Evolutionary conservation across 2,888 invertebrate genomes (phyloP), one percentile per base, ranked within the genome.

Genomic region (Yponomeuta sedellus): DNA sequence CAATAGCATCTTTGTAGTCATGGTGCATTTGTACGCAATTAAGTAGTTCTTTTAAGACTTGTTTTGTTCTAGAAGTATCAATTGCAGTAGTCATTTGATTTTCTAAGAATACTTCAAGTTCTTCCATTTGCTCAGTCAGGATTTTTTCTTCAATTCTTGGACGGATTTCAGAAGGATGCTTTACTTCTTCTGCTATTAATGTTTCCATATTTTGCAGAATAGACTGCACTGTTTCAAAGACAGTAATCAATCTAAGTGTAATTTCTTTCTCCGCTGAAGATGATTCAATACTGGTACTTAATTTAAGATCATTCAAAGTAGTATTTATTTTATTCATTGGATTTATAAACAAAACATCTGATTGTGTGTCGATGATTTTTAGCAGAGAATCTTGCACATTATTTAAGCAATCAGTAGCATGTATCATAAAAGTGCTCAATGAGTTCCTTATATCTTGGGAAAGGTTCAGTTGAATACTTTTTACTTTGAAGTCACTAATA

Each of bases 1-100:
- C 82, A 10, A 69, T 71, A 1, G 84, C 81, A 68, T 82, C 77
- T 75, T 81, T 83, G 66, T 78, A 84, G 61, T 82, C 79, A 67
- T 80, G 72, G 71, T 88, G 82, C 70, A 81, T 81, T 52, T 76
- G 73, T 64, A 88, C 72, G 69, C 83, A 83, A 16, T 20, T 65
- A 28, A 73, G 70, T 57, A 86, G 56, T 65, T 78, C 77, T 28
- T 75, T 69, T 16, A 85, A 66, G 22, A 79, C 67, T 65, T 71
- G 65, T 66, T 74, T 74, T 19, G 68, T 65, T 65, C 72, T 52
- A 6, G 65, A 62, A 68, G 75, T 73, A 22, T 67, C 19, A 11
- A 68, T 67, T 66, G 69, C 57, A 6, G 64, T 64, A n/a, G 63
- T 61, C 16, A 69, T 66, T 68, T 76, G 69, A 64, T 72, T 68